Conservation (phyloP, 1,140 invertebrate species). For the Panagrolaimus sp. region DNA sequence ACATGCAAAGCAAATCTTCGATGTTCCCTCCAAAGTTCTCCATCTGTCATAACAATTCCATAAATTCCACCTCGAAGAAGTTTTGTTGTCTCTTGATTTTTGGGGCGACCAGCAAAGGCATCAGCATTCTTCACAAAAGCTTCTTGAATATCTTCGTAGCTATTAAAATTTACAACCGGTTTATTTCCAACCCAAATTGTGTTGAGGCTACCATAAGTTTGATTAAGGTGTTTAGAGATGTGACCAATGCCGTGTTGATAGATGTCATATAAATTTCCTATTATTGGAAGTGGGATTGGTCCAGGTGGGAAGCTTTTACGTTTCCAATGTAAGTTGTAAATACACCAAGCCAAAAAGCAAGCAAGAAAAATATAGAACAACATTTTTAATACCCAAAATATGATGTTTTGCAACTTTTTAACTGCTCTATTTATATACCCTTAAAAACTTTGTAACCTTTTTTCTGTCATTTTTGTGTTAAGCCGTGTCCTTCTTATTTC, state of each 20-base stretch:
- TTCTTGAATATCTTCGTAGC: not conserved
- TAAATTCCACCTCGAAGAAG: not conserved
- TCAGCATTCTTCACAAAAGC: not conserved
- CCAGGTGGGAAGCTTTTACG: not conserved
- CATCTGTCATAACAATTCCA: conserved; percentile 39
- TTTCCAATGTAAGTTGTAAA: not conserved
- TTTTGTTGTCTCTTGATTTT: not conserved
- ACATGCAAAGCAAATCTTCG: conserved; percentile 38
- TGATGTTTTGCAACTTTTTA: too few species aligned
- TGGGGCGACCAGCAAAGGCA: not conserved
- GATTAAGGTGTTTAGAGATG: not conserved
- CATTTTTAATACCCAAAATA: too few species aligned
- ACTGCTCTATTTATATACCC: too few species aligned
- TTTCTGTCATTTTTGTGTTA: too few species aligned
- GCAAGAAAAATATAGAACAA: too few species aligned
- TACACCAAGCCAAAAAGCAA: too few species aligned
- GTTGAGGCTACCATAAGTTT: not conserved
- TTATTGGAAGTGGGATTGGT: not conserved
- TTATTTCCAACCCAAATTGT: not conserved
- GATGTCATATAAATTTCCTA: not conserved
- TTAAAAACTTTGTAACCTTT: too few species aligned
- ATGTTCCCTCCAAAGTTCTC: conserved; percentile 38
- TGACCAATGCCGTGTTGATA: too few species aligned
- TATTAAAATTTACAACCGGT: not conserved
- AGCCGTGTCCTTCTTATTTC: too few species aligned